phyloP scores from a whole-genome alignment of 1,140 invertebrate species.

The Cryptotermes secundus region DNA sequence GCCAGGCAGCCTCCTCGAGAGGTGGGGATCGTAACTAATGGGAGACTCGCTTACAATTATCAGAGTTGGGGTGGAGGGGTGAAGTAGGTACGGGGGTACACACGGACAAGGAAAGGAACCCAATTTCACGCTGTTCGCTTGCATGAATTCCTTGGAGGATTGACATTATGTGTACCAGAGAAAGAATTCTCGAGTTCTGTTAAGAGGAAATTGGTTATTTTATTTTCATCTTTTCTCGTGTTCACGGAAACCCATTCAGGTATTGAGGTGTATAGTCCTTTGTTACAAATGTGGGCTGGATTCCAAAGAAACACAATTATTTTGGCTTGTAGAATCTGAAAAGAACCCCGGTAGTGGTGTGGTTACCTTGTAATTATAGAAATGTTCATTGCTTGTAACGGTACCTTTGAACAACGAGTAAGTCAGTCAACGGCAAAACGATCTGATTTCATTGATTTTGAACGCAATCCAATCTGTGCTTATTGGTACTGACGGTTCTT shows the following conservation, averaged over 20 bases:
- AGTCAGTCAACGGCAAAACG: too few species aligned
- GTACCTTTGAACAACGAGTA: background rate
- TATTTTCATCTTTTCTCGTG: background rate
- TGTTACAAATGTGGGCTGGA: background rate
- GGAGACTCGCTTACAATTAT: background rate
- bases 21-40: slow-evolving; percentile 5
- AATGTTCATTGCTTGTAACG: background rate
- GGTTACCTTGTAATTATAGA: background rate
- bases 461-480: too few species aligned
- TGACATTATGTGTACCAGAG: background rate
- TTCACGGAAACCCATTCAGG: background rate
- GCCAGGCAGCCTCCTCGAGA: background rate
- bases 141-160: background rate
- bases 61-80: background rate
- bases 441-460: too few species aligned
- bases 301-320: background rate
- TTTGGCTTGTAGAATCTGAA: background rate
- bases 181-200: background rate
- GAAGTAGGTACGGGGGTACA: background rate
- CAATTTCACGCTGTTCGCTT: slow-evolving; percentile 14
- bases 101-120: background rate
- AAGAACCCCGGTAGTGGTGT: background rate
- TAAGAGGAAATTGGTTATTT: slow-evolving; percentile 4
- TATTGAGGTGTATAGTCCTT: background rate
- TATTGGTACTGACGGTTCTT: too few species aligned